Percentiles rank a stretch among this genome's conserved stretches.
These are phyloP conservation scores for Dascillus cervinus DNA, from an alignment of 2,888 invertebrate species.

Conservation along the genomic window DNA sequence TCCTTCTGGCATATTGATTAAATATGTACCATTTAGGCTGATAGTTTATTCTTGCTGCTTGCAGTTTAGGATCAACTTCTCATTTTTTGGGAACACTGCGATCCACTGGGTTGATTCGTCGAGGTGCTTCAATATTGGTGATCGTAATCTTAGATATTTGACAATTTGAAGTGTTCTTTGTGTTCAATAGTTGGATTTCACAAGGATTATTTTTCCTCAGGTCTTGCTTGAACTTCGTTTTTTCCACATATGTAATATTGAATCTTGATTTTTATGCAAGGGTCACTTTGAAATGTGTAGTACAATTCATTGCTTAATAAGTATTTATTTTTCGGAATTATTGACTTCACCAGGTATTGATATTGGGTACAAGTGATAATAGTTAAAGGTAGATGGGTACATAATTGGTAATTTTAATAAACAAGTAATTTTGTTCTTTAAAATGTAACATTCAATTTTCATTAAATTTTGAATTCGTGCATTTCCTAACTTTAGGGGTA, in stretches of 20 bases:
- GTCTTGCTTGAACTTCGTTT: not conserved
- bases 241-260: not conserved
- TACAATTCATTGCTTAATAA: conserved; percentile 1
- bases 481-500: conserved; percentile 10
- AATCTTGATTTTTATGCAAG: conserved; percentile 1
- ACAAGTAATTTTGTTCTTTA: not conserved
- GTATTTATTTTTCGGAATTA: not conserved
- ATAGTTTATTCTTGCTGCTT: conserved; percentile 1
- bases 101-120: not conserved
- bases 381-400: not conserved
- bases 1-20: not conserved
- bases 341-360: not conserved
- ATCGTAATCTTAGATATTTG: not conserved
- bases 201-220: not conserved
- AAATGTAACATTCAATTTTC: not conserved
- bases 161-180: not conserved
- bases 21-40: not conserved
- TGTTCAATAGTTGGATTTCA: conserved; percentile 1
- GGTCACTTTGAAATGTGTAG: conserved; percentile 1
- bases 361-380: not conserved
- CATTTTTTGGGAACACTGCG: not conserved
- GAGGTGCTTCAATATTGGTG: not conserved
- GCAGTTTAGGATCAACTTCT: not conserved
- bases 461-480: conserved; percentile 1
- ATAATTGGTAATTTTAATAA: not conserved